Evolutionary conservation across 2,888 invertebrate genomes (phyloP).

Genomic region (Scaeva pyrastri): DNA sequence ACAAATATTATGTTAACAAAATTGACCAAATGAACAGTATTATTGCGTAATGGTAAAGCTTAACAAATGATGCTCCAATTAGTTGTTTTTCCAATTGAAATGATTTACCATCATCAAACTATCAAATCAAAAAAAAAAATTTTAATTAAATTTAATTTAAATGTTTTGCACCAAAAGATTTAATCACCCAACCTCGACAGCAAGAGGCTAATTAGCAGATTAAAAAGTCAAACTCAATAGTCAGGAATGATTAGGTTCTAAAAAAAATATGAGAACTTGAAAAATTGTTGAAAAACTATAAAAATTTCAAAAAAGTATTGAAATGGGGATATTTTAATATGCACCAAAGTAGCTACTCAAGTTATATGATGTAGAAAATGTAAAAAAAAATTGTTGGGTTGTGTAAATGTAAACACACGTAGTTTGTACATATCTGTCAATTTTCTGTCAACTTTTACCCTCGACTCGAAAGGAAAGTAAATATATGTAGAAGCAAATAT

Average conservation of each 20-base stretch:
- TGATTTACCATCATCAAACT: conserved; percentile 11
- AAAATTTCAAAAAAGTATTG: not conserved
- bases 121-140: conserved; percentile 25
- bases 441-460: conserved; percentile 42
- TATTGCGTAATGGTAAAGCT: conserved; percentile 35
- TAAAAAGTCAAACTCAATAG: conserved; percentile 50
- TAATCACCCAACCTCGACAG: conserved; percentile 6
- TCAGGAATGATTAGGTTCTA: conserved; percentile 19
- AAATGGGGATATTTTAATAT: not conserved
- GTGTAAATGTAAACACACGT: not conserved
- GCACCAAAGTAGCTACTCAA: not conserved
- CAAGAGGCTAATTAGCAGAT: conserved; percentile 53
- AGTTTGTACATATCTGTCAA: not conserved
- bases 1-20: not conserved
- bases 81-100: conserved; percentile 51
- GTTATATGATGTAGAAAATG: not conserved
- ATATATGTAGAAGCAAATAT: conserved; percentile 30
- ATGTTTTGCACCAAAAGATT: conserved; percentile 33
- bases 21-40: not conserved
- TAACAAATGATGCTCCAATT: conserved; percentile 38
- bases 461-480: conserved; percentile 15
- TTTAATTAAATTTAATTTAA: not conserved
- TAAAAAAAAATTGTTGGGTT: not conserved
- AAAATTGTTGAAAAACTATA: conserved; percentile 24
- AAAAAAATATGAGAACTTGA: conserved; percentile 13